A percentile compares a stretch with the other conserved stretches of the same genome.
Evolutionary conservation across 2,113 vertebrate genomes (phyloP).

Genomic region (Mustela nigripes): DNA sequence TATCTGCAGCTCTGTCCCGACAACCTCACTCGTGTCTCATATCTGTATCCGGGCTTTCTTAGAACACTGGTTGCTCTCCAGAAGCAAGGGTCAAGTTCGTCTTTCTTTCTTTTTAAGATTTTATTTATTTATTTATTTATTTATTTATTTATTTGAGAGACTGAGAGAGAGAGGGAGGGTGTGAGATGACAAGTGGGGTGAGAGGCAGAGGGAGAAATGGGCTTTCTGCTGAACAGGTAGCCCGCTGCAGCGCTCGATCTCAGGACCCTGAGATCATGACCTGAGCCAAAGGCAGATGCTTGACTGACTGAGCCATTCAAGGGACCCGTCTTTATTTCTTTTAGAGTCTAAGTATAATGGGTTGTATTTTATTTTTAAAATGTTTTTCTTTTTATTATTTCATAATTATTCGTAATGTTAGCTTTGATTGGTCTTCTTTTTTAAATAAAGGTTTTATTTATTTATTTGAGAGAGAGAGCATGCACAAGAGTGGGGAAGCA

Average conservation of each 20-base stretch:
- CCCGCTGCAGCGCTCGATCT: neutral
- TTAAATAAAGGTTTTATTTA: neutral
- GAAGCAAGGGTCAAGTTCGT: neutral
- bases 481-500: too few relatives aligned
- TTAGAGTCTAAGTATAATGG: too few relatives aligned
- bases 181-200: neutral
- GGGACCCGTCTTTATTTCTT: neutral
- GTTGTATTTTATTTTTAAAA: too few relatives aligned
- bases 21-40: neutral
- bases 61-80: neutral
- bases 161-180: neutral
- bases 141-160: neutral
- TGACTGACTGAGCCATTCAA: neutral
- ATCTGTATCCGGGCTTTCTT: neutral
- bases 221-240: neutral
- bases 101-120: neutral
- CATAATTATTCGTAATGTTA: too few relatives aligned
- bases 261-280: neutral
- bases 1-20: neutral
- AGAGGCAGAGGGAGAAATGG: neutral
- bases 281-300: neutral
- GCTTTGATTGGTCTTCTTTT: too few relatives aligned
- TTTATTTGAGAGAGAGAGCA: neutral
- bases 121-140: neutral
- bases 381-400: too few relatives aligned